Percentiles rank a stretch among this genome's conserved stretches.
phyloP scores from a whole-genome alignment of 2,113 vertebrate species.

The Ammodytes marinus region DNA sequence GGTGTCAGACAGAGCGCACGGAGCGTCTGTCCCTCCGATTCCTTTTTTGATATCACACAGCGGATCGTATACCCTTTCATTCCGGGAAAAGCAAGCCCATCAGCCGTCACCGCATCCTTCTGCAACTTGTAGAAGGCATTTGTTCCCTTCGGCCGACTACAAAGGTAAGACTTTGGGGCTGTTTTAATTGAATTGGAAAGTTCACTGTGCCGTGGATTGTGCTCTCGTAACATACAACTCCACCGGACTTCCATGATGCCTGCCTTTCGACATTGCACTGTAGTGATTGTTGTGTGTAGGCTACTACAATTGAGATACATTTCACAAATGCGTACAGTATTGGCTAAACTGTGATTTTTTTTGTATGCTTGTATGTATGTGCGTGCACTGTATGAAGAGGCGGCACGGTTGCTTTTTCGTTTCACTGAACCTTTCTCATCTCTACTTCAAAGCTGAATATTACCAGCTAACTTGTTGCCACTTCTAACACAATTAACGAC shows the following conservation, averaged over 20 bases:
- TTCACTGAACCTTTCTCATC: neutral
- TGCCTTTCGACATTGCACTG: neutral
- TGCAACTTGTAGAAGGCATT: conserved; percentile 59
- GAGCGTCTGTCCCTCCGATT: conserved; percentile 45
- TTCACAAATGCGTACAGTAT: neutral
- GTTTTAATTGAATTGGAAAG: conserved; percentile 63
- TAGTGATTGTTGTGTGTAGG: conserved; percentile 10
- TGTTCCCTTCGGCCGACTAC: conserved; percentile 14
- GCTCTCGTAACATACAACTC: conserved; percentile 19
- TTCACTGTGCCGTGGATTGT: conserved; percentile 40
- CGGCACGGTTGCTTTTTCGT: neutral
- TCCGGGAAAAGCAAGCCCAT: conserved; percentile 56
- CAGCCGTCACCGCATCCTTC: conserved; percentile 31
- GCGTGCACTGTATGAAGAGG: neutral
- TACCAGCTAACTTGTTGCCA: conserved; percentile 75
- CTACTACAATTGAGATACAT: neutral
- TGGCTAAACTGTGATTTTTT: neutral
- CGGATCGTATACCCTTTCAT: conserved; percentile 73
- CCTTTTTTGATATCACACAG: conserved; percentile 37
- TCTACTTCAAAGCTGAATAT: conserved; percentile 10
- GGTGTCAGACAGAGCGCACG: conserved; percentile 60
- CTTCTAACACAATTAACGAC: conserved; percentile 53
- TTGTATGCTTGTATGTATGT: neutral
- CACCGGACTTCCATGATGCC: neutral
- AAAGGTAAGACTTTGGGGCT: conserved; percentile 73